Evolutionary conservation across 1,140 invertebrate species (phyloP).

Genomic region (honey bee (Apis mellifera)): DNA sequence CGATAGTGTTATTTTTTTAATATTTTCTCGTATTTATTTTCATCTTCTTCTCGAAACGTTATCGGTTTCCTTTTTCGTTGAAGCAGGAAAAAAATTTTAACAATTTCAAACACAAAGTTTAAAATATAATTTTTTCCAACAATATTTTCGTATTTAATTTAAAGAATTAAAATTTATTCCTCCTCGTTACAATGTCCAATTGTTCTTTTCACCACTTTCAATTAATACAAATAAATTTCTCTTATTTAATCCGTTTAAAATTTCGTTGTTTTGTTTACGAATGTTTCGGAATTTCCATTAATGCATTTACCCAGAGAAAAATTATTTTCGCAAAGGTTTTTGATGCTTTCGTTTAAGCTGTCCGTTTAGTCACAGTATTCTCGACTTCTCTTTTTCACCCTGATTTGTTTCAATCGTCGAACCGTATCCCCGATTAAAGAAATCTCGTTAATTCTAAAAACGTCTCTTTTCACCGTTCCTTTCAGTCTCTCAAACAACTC

Average conservation of each 20-base stretch:
- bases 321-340: not conserved
- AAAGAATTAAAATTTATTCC: not conserved
- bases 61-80: not conserved
- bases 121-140: not conserved
- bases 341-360: slow-evolving; percentile 2
- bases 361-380: not conserved
- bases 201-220: not conserved
- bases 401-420: slow-evolving; percentile 9
- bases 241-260: too few relatives aligned
- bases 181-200: not conserved
- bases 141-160: not conserved
- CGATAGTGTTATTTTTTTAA: not conserved
- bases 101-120: too few relatives aligned
- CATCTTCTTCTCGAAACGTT: not conserved
- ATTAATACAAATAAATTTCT: not conserved
- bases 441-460: slow-evolving; percentile 13
- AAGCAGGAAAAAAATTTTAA: too few relatives aligned
- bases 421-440: not conserved
- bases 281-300: not conserved
- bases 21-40: not conserved
- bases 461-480: not conserved
- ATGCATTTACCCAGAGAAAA: not conserved
- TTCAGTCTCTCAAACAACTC: too few relatives aligned
- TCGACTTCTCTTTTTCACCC: not conserved
- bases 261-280: not conserved